A percentile compares a stretch with the other conserved stretches of the same genome.
Conservation (phyloP, 2,888 invertebrate species). For the Eutolmus rufibarbis region DNA sequence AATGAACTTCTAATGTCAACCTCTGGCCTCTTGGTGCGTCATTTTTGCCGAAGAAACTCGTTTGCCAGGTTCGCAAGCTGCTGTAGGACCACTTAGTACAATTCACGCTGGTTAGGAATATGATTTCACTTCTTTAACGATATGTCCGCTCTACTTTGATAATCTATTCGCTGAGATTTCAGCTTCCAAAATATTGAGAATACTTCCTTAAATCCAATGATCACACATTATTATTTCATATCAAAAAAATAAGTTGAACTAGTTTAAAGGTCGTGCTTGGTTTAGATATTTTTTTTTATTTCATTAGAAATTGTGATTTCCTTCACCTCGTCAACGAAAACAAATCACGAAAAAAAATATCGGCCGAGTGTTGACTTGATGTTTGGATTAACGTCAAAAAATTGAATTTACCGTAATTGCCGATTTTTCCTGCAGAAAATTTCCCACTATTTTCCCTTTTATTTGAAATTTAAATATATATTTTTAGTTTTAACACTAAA, state of each 20-base stretch:
- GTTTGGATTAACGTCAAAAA: background rate
- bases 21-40: background rate
- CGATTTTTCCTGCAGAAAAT: background rate
- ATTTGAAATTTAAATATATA: background rate
- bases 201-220: background rate
- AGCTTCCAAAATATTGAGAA: background rate
- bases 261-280: background rate
- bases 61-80: background rate
- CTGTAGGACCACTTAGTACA: background rate
- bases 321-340: background rate
- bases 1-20: background rate
- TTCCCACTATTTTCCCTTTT: background rate
- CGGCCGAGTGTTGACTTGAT: background rate
- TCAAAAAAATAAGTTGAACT: background rate
- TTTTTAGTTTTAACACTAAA: background rate
- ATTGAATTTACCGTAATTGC: background rate
- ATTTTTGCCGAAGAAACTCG: background rate
- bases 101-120: background rate
- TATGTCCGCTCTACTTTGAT: background rate
- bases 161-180: background rate
- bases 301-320: background rate
- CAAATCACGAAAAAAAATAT: background rate
- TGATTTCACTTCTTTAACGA: background rate
- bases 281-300: background rate
- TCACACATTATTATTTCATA: background rate